Conservation (phyloP, 2,888 invertebrate genomes). For the Brenthis ino region DNA sequence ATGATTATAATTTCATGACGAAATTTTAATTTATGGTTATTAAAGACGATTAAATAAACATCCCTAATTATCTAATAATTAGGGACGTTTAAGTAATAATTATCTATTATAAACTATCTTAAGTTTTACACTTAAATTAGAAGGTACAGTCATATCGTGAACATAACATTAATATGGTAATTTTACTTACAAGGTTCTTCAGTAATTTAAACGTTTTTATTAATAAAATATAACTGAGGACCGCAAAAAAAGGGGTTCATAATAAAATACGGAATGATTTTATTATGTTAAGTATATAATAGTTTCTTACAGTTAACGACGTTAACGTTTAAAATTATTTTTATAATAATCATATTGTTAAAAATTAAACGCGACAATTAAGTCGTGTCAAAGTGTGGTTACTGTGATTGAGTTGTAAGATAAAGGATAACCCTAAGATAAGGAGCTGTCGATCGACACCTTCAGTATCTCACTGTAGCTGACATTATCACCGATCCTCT, state of each 20-base stretch:
- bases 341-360: neutral
- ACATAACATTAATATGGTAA: constrained; percentile 3
- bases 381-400: neutral
- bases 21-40: too few relatives aligned
- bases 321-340: neutral
- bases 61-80: too few relatives aligned
- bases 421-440: constrained; percentile 46
- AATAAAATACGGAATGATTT: too few relatives aligned
- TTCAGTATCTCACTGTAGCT: constrained; percentile 54
- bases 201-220: neutral
- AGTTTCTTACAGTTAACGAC: too few relatives aligned
- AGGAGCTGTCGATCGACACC: constrained; percentile 61
- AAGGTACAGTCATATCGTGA: neutral
- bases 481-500: constrained; percentile 56
- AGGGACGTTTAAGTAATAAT: too few relatives aligned
- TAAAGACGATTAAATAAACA: too few relatives aligned
- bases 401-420: neutral
- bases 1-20: too few relatives aligned
- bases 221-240: too few relatives aligned
- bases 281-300: too few relatives aligned
- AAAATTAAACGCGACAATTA: constrained; percentile 6
- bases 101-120: too few relatives aligned
- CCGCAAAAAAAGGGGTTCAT: too few relatives aligned
- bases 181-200: constrained; percentile 1
- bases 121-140: neutral